Evolutionary conservation across 2,797 vertebrate genomes (phyloP), one percentile per base, ranked within the genome.

Genomic region (Clarias pachynema): DNA sequence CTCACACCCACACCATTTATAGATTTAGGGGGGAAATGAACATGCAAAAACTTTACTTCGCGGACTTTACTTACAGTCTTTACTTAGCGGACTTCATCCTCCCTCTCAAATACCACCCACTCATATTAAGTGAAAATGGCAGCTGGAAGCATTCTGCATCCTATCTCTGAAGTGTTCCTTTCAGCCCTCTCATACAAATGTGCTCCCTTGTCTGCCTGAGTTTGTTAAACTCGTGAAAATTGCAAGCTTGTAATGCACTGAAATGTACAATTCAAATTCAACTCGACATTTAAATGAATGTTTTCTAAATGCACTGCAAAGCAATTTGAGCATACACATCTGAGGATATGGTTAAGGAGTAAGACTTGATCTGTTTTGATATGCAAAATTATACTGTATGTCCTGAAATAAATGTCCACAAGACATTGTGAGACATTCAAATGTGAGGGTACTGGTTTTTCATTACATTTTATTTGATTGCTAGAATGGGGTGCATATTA

Each of bases 201-300:
- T 83, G 81, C 26, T 75, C 34, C 75, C 77, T 79, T 57, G 69
- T 86, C 56, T 49, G 34, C 81, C 82, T 79, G 82, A 81, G 82
- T 90, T 86, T 63, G 69, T 82, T 87, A 85, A 85, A 87, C 56
- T 53, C 29, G 31, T 83, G 86, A 83, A 87, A 85, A 84, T 89
- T 77, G 81, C 81, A 87, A 65, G 82, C 65, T 83, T 87, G 69
- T 85, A 83, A 37, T 53, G 73, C 49, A 56, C 44, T 85, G 78
- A 70, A 84, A 89, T 87, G 59, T 85, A 85, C 75, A 65, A 85
- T 82, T 86, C 72, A 40, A 53, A 75, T 82, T 88, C 68, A 73
- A 26, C 79, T 72, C 72, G 72, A 31, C 68, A 81, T 79, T 82
- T 63, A 84, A 84, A 86, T 18, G 37, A 84, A 83, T 73, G 68